A percentile compares a stretch with the other conserved stretches of the same genome.
Evolutionary conservation across 1,140 invertebrate species (phyloP).

Genomic region (Medauroidea extradentata): DNA sequence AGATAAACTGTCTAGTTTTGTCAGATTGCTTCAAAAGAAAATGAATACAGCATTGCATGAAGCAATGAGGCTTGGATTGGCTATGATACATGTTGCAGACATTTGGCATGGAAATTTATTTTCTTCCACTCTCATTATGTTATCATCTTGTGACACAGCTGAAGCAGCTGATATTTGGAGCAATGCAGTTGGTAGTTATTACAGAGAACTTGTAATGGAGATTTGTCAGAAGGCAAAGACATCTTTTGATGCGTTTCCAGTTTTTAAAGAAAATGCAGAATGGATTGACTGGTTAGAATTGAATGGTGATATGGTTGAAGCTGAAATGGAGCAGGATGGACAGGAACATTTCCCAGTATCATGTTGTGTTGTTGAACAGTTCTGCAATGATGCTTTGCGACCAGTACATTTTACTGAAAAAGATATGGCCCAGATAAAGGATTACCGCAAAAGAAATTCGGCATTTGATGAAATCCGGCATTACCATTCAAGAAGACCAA

Average conservation of each 20-base stretch:
- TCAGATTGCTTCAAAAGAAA: not conserved
- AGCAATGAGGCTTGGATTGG: not conserved
- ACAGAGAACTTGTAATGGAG: not conserved
- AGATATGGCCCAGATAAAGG: not conserved
- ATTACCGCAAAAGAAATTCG: not conserved
- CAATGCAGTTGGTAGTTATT: not conserved
- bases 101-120: slow-evolving; percentile 16
- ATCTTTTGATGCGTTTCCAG: not conserved
- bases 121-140: not conserved
- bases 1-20: not conserved
- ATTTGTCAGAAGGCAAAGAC: not conserved
- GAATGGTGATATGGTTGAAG: not conserved
- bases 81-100: not conserved
- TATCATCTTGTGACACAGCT: not conserved
- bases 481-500: not conserved
- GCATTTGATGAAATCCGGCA: not conserved
- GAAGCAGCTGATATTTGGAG: not conserved
- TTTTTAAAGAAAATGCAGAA: too few relatives aligned
- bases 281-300: not conserved
- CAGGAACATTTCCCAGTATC: not conserved
- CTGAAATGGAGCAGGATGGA: too few relatives aligned
- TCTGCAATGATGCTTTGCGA: not conserved
- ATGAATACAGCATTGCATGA: not conserved
- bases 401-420: not conserved
- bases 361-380: not conserved